phyloP scores from a whole-genome alignment of 2,797 vertebrate species.

The Poeciliopsis presidionis region DNA sequence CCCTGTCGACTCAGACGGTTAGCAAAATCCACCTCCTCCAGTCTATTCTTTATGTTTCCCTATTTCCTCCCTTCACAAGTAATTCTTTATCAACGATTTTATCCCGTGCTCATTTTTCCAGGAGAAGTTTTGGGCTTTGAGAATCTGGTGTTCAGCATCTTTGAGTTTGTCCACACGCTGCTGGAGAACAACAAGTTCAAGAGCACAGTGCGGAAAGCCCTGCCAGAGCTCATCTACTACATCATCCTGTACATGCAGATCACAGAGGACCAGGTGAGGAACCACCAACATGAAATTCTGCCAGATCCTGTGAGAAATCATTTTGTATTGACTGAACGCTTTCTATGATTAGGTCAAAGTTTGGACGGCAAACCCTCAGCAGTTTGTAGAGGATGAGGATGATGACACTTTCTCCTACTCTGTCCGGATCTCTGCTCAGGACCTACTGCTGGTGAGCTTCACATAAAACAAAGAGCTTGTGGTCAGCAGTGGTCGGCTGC shows the following conservation, averaged over 20 bases:
- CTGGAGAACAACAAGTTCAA: conserved; percentile 98
- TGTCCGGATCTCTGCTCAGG: conserved; percentile 96
- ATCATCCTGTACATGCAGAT: conserved; percentile 99
- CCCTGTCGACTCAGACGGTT: conserved; percentile 96
- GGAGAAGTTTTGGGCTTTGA: conserved; percentile 98
- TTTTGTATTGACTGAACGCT: conserved; percentile 1
- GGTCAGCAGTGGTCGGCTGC: neutral
- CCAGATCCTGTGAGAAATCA: no score
- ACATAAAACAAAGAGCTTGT: neutral
- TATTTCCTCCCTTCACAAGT: neutral
- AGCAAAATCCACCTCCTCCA: conserved; percentile 38
- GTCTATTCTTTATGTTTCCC: neutral
- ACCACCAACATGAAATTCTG: neutral
- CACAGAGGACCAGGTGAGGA: conserved; percentile 95
- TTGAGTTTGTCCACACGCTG: conserved; percentile 97
- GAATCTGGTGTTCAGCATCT: conserved; percentile 98
- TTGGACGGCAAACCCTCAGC: conserved; percentile 97
- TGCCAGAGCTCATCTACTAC: conserved; percentile 98
- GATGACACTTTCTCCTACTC: conserved; percentile 99
- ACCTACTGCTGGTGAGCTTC: conserved; percentile 90
- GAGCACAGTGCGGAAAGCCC: conserved; percentile 95
- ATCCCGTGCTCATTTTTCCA: conserved; percentile 53
- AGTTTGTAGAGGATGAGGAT: conserved; percentile 98
- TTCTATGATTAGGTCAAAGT: conserved; percentile 88
- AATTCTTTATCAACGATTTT: neutral